Evolutionary conservation across 2,113 vertebrate genomes (phyloP), one percentile per base, ranked within the genome.

Genomic region (Xiphophorus maculatus): DNA sequence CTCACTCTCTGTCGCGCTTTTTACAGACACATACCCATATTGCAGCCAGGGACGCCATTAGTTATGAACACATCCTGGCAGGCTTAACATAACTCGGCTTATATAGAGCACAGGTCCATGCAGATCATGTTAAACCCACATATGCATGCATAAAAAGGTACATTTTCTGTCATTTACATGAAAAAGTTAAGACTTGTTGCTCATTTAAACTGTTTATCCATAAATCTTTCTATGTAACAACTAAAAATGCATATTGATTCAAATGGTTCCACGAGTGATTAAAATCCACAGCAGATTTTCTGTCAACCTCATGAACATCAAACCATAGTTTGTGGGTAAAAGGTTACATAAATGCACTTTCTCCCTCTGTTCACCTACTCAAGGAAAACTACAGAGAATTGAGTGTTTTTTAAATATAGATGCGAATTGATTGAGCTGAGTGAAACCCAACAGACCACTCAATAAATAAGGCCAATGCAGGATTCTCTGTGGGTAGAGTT

Each of bases 1-100:
- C 33, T 67, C 69, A 44, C 63, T 74, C 66, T 54, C 33, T 65
- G 66, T 67, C 48, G 25, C 22, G 44, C 17, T 22, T 64, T 72
- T 70, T 74, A 13, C 73, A 76, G 62, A 84, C 70, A 73, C 71
- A 64, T 40, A 17, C 72, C 54, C 37, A 51, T 13, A 13, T 60
- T 60, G 27, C 42, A 74, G 66, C 51, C 61, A 74, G 22, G n/a
- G 68, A 58, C 29, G 64, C 12, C 27, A 42, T 74, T 77, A 82
- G 3, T 58, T 73, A 22, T 12, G 40, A 79, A 81, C 28, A 63
- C 35, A 12, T 80, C 42, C 64, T 40, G 37, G 17, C 58, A 62
- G 30, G 35, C 25, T 71, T 3, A 66, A 61, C 66, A 1, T n/a
- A 64, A 28, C 32, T 58, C 14, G 6, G 6, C 32, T 5, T 48